Evolutionary conservation across 2,113 vertebrate genomes (phyloP).

Genomic region (Oreochromis spilurus): DNA sequence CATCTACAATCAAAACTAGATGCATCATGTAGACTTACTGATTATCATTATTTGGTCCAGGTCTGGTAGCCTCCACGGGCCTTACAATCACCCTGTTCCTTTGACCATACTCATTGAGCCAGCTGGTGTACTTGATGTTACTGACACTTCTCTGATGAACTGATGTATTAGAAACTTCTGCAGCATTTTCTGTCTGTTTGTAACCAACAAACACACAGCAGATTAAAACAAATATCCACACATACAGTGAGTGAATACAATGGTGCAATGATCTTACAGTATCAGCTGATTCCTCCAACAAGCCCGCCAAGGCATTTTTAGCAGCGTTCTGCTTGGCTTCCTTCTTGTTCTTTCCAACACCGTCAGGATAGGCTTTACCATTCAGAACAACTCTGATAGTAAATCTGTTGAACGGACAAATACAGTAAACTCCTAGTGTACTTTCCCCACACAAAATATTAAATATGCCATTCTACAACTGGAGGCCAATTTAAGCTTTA

Average conservation of each 20-base stretch:
- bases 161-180: neutral
- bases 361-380: conserved; percentile 38
- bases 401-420: too few species aligned
- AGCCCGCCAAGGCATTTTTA: conserved; percentile 30
- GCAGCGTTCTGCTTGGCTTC: conserved; percentile 71
- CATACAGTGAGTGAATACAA: neutral
- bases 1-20: neutral
- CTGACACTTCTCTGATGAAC: neutral
- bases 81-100: neutral
- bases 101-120: conserved; percentile 69
- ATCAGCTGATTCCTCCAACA: neutral
- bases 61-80: neutral
- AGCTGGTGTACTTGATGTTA: conserved; percentile 44
- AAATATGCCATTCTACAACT: too few species aligned
- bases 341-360: conserved; percentile 64
- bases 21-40: conserved; percentile 32
- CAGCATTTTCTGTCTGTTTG: neutral
- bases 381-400: conserved; percentile 41
- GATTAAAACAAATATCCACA: neutral
- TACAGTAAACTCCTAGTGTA: too few species aligned
- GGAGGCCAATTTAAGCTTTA: too few species aligned
- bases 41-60: neutral
- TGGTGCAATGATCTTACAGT: neutral
- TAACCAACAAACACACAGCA: neutral
- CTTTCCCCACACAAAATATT: too few species aligned